Conservation (phyloP, 2,797 vertebrate species). For the Hephaestus fuliginosus region DNA sequence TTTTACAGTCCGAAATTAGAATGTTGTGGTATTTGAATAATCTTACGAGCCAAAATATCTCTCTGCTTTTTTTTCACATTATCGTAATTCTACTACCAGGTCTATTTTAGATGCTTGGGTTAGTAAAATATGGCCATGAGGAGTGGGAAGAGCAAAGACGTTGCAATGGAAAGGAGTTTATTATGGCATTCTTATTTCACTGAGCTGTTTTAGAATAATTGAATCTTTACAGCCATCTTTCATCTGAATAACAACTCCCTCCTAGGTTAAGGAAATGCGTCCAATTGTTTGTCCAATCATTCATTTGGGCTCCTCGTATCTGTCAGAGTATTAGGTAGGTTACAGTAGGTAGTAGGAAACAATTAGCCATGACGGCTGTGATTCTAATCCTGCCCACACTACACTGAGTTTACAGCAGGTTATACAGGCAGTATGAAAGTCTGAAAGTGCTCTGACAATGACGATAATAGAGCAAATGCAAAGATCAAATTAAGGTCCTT, state of each 20-base stretch:
- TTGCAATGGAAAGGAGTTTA: not conserved
- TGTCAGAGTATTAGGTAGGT: conserved; percentile 4
- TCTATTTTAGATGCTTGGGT: conserved; percentile 11
- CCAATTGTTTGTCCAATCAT: not conserved
- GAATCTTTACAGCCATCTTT: not conserved
- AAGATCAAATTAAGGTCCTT: not conserved
- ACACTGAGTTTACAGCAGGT: not conserved
- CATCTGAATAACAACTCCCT: not conserved
- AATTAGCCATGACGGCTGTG: conserved; percentile 39
- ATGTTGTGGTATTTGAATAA: conserved; percentile 28
- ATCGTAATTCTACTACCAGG: not conserved
- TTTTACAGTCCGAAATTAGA: conserved; percentile 40
- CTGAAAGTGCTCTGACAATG: not conserved
- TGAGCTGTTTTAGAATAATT: not conserved
- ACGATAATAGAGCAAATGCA: conserved; percentile 15
- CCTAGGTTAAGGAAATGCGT: not conserved
- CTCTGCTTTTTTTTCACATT: conserved; percentile 7
- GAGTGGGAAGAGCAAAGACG: not conserved
- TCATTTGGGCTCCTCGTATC: not conserved
- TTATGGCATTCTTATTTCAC: not conserved
- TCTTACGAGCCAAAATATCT: conserved; percentile 19
- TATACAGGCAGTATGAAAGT: not conserved
- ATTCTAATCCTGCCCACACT: conserved; percentile 15
- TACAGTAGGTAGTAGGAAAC: conserved; percentile 18
- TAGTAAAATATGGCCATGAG: not conserved